Evolutionary conservation across 2,888 invertebrate genomes (phyloP), one percentile per base, ranked within the genome.

Genomic region (Oligia fasciuncula): DNA sequence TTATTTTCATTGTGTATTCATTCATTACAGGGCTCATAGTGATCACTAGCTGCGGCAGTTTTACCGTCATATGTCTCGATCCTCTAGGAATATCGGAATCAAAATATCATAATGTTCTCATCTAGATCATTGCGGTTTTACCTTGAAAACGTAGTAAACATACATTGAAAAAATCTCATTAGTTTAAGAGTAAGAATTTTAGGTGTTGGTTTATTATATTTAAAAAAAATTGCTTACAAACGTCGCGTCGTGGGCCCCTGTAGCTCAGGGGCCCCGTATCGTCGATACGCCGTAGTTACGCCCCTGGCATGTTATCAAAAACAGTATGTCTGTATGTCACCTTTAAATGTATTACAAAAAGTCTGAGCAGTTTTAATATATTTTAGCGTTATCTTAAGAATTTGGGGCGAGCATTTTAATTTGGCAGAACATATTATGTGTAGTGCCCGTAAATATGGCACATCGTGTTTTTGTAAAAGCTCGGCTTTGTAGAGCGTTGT

Each of bases 251-350:
- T 0, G 62, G 62, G 62, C 5, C n/a, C n/a, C 60, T 60, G 60
- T 60, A 29, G 60, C 60, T 60, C 60, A 6, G 62, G n/a, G 62
- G 62, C 23, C 60, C 60, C 1, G 60, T 9, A n/a, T 1, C n/a
- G 5, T 29, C 5, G 29, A 29, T 8, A 63, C 62, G 29, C 62
- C 29, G 35, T 0, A 17, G 29, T 3, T 14, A 6, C 62, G 62
- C 8, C 62, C 29, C 6, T 63, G 62, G 35, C 9, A 49, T 23
- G n/a, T 86, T 89, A 88, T 89, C 88, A 49, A 11, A 43, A 60
- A 71, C 69, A 81, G 77, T 86, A 81, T 74, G 80, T 84, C 68
- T 77, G 72, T 87, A 68, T 79, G 85, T 88, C 90, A 88, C 87
- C 73, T 81, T 73, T 74, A 77, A 79, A 46, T 2, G 46, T 46